Percentiles rank a stretch among this genome's conserved stretches.
phyloP scores from a whole-genome alignment of 2,797 vertebrate genomes.

The Bufotes viridis region DNA sequence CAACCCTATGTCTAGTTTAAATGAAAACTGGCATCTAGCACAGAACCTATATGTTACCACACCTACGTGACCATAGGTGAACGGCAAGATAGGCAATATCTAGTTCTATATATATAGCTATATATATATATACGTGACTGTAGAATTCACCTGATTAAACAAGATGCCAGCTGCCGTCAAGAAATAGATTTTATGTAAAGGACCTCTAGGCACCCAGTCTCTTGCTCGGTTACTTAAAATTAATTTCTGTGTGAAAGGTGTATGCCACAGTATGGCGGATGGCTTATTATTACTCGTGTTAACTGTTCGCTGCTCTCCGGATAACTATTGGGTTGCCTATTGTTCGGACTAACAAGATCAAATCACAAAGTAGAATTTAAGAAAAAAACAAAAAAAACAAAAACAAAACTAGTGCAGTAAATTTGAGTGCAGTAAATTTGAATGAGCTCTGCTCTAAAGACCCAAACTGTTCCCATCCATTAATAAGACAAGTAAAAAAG shows the following conservation, averaged over 20 bases:
- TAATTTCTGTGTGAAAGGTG: slow-evolving; percentile 41
- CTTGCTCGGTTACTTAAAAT: slow-evolving; percentile 21
- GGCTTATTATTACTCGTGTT: slow-evolving; percentile 26
- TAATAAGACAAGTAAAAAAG: slow-evolving; percentile 14
- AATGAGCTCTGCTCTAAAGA: slow-evolving; percentile 4
- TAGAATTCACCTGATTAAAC: slow-evolving; percentile 32
- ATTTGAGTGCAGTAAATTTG: neutral
- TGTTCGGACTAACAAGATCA: neutral
- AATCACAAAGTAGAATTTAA: slow-evolving; percentile 16
- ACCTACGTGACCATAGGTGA: neutral
- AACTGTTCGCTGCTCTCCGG: slow-evolving; percentile 53
- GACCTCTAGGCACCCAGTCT: neutral
- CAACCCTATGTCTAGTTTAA: slow-evolving; percentile 19
- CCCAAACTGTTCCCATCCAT: neutral
- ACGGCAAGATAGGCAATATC: neutral
- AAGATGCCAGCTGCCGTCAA: slow-evolving; percentile 11
- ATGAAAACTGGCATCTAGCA: slow-evolving; percentile 17
- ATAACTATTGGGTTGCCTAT: slow-evolving; percentile 16
- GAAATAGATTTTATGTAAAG: slow-evolving; percentile 20
- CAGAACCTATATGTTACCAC: neutral
- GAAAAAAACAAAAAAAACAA: neutral
- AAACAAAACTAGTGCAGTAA: neutral
- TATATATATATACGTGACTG: neutral
- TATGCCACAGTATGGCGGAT: slow-evolving; percentile 51
- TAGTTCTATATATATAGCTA: too few species aligned